Evolutionary conservation across 2,113 vertebrate species (phyloP).

Genomic region (Pangasianodon hypophthalmus): DNA sequence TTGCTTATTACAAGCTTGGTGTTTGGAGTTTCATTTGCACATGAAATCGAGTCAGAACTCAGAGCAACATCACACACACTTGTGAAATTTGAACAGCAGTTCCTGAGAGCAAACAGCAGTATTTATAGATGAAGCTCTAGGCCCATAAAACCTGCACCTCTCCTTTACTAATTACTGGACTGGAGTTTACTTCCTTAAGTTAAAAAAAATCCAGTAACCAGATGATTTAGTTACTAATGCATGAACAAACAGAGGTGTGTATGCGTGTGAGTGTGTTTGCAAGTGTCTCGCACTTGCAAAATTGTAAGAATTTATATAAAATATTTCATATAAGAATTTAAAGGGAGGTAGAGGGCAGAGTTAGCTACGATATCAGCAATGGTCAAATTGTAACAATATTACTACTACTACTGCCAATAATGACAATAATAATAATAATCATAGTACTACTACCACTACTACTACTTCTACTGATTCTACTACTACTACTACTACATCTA

Average conservation of each 20-base stretch:
- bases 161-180: slow-evolving; percentile 52
- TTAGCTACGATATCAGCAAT: neutral
- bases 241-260: neutral
- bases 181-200: neutral
- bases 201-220: neutral
- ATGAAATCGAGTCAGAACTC: slow-evolving; percentile 47
- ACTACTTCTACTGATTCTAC: no score
- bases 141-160: slow-evolving; percentile 50
- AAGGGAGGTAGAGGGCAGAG: neutral
- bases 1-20: neutral
- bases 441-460: no score
- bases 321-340: neutral
- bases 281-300: neutral
- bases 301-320: neutral
- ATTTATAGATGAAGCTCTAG: slow-evolving; percentile 53
- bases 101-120: slow-evolving; percentile 55
- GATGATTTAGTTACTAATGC: neutral
- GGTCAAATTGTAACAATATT: neutral
- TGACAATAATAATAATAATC: neutral
- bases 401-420: neutral
- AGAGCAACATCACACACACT: slow-evolving; percentile 55
- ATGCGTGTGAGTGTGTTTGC: neutral
- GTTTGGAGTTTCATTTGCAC: slow-evolving; percentile 44
- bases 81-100: slow-evolving; percentile 65
- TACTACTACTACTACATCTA: no score